phyloP scores from a whole-genome alignment of 2,797 vertebrate species.

The Rhadinocentrus ornatus region DNA sequence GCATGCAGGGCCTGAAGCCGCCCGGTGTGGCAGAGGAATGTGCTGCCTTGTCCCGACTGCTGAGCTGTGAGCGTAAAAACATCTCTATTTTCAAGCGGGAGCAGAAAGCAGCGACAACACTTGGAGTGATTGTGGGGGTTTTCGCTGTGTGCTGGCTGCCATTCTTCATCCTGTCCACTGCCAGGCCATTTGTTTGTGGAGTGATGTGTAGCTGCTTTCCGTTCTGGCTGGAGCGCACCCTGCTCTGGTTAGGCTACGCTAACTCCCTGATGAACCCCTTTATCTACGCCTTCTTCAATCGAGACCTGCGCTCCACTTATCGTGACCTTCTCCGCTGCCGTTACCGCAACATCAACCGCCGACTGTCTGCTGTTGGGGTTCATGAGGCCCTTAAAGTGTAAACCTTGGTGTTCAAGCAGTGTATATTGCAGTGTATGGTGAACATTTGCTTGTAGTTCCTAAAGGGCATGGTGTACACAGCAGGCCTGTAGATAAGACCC shows the following conservation, averaged over 20 bases:
- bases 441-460: conserved; percentile 35
- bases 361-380: conserved; percentile 85
- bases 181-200: conserved; percentile 86
- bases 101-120: conserved; percentile 86
- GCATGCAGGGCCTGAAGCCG: conserved; percentile 84
- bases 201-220: conserved; percentile 86
- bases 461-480: conserved; percentile 38
- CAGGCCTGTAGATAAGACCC: conserved; percentile 65
- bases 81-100: conserved; percentile 88
- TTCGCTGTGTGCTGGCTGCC: conserved; percentile 86
- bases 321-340: conserved; percentile 85
- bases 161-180: conserved; percentile 85
- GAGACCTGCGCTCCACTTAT: conserved; percentile 86
- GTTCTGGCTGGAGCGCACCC: conserved; percentile 85
- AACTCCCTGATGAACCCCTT: conserved; percentile 89
- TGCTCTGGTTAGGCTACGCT: conserved; percentile 86
- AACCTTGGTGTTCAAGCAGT: neutral
- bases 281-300: conserved; percentile 88
- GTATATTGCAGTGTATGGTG: neutral
- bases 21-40: conserved; percentile 82
- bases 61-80: conserved; percentile 82
- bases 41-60: conserved; percentile 80
- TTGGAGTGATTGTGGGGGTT: conserved; percentile 86
- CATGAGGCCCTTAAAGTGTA: conserved; percentile 85
- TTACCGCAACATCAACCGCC: conserved; percentile 87